Evolutionary conservation across 1,140 invertebrate species (phyloP), one percentile per base, ranked within the genome.

Genomic region (Drosophila novamexicana): DNA sequence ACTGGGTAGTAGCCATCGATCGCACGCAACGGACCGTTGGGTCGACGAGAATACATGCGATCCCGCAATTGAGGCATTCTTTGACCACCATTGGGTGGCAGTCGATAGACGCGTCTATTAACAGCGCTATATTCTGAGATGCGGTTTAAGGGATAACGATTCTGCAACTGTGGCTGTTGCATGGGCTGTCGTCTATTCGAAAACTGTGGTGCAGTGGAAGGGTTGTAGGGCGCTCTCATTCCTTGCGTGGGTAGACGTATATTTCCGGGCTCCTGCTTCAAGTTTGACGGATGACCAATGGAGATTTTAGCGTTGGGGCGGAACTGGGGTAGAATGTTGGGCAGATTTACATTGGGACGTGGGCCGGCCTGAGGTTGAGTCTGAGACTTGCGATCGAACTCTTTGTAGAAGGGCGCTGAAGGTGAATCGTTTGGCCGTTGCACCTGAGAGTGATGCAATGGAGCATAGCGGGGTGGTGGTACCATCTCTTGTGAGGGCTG

Each of bases 271-370:
- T 92, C 90, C 63, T 86, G 93, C 53, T 91, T 91, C 16, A 77
- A 56, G 6, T 59, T 58, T 0, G 92, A 91, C 36, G 93, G 91
- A 67, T 94, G 94, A 1, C 93, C 93, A 16, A 93, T 92, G 0
- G 94, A 94, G 2, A 94, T 92, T 75, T 95, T 95, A 0, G 94
- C 94, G 70, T 96, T 96, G 0, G 95, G 95, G 54, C 95, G 92
- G 63, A 96, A 96, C 77, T 96, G 95, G 0, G 95, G 95, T 37
- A 96, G 75, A 73, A 96, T 96, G 75, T 96, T 96, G 0, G 95
- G 95, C 49, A 96, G 75, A 68, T 94, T 94, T 0, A 14, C 9
- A 29, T 32, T 92, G 6, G 93, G 92, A 18, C 93, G 91, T 67
- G 93, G 91, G 9, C 93, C 32, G 58, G 79, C 91, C 0, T 79